These are phyloP conservation scores for Schizaphis graminum DNA, from an alignment of 2,888 invertebrate species.

Conservation along the genomic window DNA sequence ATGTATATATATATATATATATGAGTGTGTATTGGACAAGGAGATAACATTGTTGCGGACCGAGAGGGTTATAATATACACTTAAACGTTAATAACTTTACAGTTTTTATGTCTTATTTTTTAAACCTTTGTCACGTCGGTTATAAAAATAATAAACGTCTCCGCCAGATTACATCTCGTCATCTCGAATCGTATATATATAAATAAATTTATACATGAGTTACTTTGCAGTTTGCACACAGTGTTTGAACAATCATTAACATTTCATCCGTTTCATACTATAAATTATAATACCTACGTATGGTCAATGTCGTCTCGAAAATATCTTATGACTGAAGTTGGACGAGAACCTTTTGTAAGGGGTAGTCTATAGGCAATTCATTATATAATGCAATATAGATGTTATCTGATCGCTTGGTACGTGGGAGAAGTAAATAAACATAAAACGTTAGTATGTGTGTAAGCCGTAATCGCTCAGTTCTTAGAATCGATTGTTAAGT, in stretches of 20 bases:
- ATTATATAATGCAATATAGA: neutral
- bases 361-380: slow-evolving; percentile 14
- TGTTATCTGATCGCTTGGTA: neutral
- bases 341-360: neutral
- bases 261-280: neutral
- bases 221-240: neutral
- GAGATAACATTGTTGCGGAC: slow-evolving; percentile 4
- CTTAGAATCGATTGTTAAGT: neutral
- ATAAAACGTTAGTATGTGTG: neutral
- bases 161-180: neutral
- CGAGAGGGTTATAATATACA: neutral
- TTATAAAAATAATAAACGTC: slow-evolving; percentile 16
- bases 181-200: neutral
- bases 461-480: neutral
- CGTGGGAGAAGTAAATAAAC: neutral
- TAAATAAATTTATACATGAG: too few relatives aligned
- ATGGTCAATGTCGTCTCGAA: neutral
- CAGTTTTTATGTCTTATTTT: slow-evolving; percentile 12
- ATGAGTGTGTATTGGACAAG: neutral
- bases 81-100: neutral
- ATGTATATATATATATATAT: neutral
- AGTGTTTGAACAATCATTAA: neutral
- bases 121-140: neutral
- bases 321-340: neutral
- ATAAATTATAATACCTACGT: too few relatives aligned